Conservation (phyloP, 1,140 invertebrate species). For the Drosophila parabipectinata region DNA sequence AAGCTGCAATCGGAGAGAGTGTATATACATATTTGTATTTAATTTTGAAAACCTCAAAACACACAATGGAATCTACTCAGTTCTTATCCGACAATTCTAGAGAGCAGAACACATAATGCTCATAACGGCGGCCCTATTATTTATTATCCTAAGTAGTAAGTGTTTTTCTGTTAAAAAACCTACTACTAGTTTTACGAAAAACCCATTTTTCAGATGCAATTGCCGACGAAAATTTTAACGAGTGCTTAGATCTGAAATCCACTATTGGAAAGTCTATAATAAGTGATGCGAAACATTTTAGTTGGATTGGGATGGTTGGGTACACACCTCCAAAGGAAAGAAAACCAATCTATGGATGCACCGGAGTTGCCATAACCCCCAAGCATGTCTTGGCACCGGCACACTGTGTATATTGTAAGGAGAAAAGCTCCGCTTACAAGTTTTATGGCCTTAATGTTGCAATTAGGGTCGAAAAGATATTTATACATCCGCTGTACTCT, state of each 20-base stretch:
- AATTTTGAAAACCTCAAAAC: neutral
- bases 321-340: neutral
- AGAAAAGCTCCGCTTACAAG: neutral
- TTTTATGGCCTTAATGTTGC: neutral
- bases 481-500: neutral
- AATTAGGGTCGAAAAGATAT: neutral
- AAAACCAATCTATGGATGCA: neutral
- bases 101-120: slow-evolving; percentile 1
- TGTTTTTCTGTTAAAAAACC: neutral
- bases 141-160: neutral
- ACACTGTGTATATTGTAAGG: neutral
- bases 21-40: neutral
- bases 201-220: neutral
- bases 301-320: neutral
- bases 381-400: neutral
- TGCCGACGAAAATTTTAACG: no score
- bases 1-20: neutral
- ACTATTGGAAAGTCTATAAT: neutral
- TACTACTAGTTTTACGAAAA: neutral
- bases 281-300: neutral
- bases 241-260: neutral
- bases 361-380: neutral
- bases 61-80: neutral
- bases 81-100: neutral
- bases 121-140: neutral